phyloP scores from a whole-genome alignment of 1,140 invertebrate genomes.

The Laupala kohalensis region DNA sequence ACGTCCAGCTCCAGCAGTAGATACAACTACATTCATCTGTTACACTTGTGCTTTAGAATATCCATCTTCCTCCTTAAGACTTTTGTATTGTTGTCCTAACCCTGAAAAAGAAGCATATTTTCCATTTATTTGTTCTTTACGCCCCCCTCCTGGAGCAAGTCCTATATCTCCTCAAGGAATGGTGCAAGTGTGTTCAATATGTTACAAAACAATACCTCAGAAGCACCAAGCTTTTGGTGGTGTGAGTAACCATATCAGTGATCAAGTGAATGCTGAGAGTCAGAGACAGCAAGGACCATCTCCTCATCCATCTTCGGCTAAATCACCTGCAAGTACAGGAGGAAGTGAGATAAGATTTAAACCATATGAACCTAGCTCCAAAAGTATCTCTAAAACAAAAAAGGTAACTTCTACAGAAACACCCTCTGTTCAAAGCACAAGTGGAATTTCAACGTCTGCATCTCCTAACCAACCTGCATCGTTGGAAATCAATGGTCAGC shows the following conservation, averaged over 20 bases:
- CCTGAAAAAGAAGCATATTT: conserved; percentile 75
- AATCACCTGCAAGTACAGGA: conserved; percentile 38
- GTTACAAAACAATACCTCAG: conserved; percentile 67
- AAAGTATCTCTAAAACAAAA: neutral
- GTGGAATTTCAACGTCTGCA: neutral
- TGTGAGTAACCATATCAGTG: conserved; percentile 7
- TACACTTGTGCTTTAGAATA: conserved; percentile 74
- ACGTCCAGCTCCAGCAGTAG: conserved; percentile 45
- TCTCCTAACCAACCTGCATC: neutral
- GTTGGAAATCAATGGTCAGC: conserved; percentile 1
- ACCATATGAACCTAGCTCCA: conserved; percentile 40
- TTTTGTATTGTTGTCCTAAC: conserved; percentile 61
- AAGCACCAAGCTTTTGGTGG: conserved; percentile 62
- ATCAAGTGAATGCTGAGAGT: neutral
- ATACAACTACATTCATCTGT: conserved; percentile 68
- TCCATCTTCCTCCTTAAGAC: conserved; percentile 44
- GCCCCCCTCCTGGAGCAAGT: conserved; percentile 64
- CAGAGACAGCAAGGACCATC: conserved; percentile 17
- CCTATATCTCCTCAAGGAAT: conserved; percentile 63
- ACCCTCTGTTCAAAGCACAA: neutral
- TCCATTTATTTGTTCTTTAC: conserved; percentile 68
- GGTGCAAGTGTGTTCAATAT: conserved; percentile 53
- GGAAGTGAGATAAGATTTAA: conserved; percentile 50
- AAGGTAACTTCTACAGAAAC: neutral
- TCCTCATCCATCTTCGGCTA: conserved; percentile 33